Conservation (phyloP, 2,888 invertebrate species). For the Homarus gammarus region DNA sequence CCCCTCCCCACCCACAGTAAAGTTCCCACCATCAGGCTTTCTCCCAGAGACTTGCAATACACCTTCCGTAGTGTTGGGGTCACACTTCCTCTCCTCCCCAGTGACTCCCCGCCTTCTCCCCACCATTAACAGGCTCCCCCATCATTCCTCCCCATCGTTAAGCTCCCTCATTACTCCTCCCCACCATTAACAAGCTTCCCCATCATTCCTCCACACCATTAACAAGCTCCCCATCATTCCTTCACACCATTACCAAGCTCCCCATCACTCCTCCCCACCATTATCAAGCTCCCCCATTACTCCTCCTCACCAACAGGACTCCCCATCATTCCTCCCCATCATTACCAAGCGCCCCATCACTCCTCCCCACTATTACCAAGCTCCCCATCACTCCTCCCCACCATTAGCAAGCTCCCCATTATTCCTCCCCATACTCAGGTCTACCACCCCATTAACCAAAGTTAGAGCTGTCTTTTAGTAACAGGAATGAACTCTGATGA, state of each 20-base stretch:
- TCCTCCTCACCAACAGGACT: neutral
- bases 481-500: no score
- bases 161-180: no score
- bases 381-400: neutral
- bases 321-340: neutral
- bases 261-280: neutral
- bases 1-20: neutral
- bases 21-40: neutral
- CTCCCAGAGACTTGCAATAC: neutral
- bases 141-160: neutral
- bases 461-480: no score
- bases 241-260: neutral
- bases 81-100: slow-evolving; percentile 16
- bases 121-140: neutral
- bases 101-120: neutral
- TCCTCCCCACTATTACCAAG: neutral
- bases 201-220: neutral
- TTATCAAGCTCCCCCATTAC: neutral
- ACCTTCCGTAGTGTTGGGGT: neutral
- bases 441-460: no score
- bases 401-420: neutral
- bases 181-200: neutral
- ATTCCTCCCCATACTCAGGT: neutral
- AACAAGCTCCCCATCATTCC: no score
- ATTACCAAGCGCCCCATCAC: no score